Conservation (phyloP, 2,113 vertebrate genomes). For the Scalopus aquaticus region DNA sequence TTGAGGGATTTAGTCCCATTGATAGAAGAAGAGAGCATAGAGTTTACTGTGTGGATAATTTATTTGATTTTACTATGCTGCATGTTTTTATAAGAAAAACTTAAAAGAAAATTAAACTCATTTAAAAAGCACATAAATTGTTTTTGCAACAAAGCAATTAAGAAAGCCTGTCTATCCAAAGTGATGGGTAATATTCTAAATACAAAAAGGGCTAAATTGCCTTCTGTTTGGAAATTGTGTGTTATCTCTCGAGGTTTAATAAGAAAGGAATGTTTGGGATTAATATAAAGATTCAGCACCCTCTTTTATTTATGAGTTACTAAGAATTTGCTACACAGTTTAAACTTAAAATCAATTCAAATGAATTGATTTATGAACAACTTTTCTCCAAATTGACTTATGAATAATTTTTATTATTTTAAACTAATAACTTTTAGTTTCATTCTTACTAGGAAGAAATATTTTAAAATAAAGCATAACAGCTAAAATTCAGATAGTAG, state of each 20-base stretch:
- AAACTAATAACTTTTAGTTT: neutral
- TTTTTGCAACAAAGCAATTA: constrained; percentile 83
- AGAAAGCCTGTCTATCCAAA: constrained; percentile 75
- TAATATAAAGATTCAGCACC: constrained; percentile 74
- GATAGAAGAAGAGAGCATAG: constrained; percentile 53
- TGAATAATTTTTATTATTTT: neutral
- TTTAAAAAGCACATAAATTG: constrained; percentile 82
- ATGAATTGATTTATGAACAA: constrained; percentile 49
- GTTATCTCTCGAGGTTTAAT: constrained; percentile 81
- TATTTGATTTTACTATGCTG: constrained; percentile 80
- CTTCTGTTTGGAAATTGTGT: constrained; percentile 80
- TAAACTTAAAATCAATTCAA: constrained; percentile 67
- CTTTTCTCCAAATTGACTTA: constrained; percentile 22
- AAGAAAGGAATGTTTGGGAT: constrained; percentile 76
- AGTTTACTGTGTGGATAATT: constrained; percentile 75
- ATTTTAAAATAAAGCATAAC: neutral
- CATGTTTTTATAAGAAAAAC: constrained; percentile 78
- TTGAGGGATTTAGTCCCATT: constrained; percentile 71
- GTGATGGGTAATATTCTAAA: constrained; percentile 76
- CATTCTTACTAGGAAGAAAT: constrained; percentile 20
- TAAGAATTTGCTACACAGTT: constrained; percentile 70
- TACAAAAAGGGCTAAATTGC: constrained; percentile 79
- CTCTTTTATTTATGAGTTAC: constrained; percentile 67
- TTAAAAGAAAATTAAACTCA: constrained; percentile 86
- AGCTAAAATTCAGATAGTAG: constrained; percentile 44